These are phyloP conservation scores for Hippocampus zosterae DNA, from an alignment of 2,113 vertebrate species.

Conservation along the genomic window DNA sequence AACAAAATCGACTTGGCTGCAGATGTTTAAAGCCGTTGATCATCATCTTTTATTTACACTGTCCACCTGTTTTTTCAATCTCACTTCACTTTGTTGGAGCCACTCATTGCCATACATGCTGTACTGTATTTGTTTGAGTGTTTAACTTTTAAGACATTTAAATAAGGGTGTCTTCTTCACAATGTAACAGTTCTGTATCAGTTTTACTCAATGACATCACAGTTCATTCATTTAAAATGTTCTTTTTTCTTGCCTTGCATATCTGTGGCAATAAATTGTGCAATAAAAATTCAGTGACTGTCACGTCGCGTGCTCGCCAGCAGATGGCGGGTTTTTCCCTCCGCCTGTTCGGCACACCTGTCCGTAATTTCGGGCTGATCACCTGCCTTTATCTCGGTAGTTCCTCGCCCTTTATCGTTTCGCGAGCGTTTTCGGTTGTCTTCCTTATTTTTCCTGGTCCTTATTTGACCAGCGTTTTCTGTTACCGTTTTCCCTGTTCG, in stretches of 20 bases:
- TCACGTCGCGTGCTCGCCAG: too few relatives aligned
- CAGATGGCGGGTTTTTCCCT: too few relatives aligned
- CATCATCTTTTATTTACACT: neutral
- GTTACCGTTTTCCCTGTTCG: too few relatives aligned
- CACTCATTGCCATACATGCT: neutral
- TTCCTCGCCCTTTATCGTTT: too few relatives aligned
- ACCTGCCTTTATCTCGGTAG: too few relatives aligned
- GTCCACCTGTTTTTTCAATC: neutral
- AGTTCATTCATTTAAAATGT: conserved; percentile 1
- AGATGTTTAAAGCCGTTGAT: neutral
- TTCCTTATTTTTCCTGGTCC: too few relatives aligned
- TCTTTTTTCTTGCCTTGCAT: neutral
- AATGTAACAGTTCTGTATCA: neutral
- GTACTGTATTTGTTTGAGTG: neutral
- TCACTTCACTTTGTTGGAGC: neutral
- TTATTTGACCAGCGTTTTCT: too few relatives aligned
- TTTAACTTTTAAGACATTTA: neutral
- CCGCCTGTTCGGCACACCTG: too few relatives aligned
- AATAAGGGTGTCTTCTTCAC: neutral
- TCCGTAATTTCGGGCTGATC: too few relatives aligned
- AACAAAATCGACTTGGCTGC: too few relatives aligned
- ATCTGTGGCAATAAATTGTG: conserved; percentile 23
- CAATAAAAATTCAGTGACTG: conserved; percentile 13
- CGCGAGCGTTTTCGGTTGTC: too few relatives aligned
- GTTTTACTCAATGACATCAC: neutral